phyloP scores from a whole-genome alignment of 2,113 vertebrate genomes.

The Mustela nigripes region DNA sequence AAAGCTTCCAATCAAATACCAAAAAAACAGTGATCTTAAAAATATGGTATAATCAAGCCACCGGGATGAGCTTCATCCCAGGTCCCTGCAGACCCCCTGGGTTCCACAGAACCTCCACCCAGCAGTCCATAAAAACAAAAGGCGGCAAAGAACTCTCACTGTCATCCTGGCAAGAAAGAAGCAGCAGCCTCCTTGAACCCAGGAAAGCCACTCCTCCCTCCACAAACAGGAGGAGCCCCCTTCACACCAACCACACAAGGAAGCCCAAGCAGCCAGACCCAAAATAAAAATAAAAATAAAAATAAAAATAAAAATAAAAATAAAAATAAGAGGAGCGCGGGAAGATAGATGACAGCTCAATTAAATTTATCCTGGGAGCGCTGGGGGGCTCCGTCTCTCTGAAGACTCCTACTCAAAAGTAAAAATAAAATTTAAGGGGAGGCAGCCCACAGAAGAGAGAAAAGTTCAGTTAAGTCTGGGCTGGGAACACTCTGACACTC shows the following conservation, averaged over 20 bases:
- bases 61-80: too few species aligned
- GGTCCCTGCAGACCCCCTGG: too few species aligned
- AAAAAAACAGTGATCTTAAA: slow-evolving; percentile 7
- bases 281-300: not conserved
- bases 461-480: not conserved
- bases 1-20: not conserved
- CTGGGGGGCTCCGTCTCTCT: not conserved
- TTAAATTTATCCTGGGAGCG: not conserved
- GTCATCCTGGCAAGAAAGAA: not conserved
- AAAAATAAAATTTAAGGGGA: slow-evolving; percentile 7
- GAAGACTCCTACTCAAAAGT: not conserved
- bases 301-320: too few species aligned
- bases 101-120: too few species aligned
- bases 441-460: too few species aligned
- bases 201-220: not conserved
- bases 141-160: too few species aligned
- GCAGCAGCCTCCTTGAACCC: not conserved
- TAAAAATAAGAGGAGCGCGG: not conserved
- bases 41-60: not conserved
- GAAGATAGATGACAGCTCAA: not conserved
- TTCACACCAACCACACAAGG: slow-evolving; percentile 54
- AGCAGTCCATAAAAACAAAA: too few species aligned
- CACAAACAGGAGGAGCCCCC: too few species aligned
- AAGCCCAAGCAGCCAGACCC: not conserved
- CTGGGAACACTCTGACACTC: not conserved